phyloP scores from a whole-genome alignment of 2,888 invertebrate genomes.

The Rosalia funebris region DNA sequence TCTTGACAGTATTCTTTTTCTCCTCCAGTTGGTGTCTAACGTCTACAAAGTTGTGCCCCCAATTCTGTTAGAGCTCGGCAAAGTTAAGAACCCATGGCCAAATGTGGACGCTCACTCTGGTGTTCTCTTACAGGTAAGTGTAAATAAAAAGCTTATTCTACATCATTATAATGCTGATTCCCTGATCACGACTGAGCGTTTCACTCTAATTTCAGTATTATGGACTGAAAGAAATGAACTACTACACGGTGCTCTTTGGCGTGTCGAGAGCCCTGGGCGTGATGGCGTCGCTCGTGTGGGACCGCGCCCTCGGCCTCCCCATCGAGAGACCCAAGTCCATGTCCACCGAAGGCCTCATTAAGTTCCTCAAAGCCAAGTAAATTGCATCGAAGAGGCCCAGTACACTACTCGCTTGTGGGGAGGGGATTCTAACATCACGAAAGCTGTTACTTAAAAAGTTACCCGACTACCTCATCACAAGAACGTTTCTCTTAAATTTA shows the following conservation, averaged over 20 bases:
- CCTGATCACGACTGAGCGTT: no score
- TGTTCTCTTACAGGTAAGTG: constrained; percentile 82
- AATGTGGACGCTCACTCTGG: constrained; percentile 98
- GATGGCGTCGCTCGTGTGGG: constrained; percentile 86
- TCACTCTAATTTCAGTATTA: constrained; percentile 83
- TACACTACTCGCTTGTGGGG: constrained; percentile 13
- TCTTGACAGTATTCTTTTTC: no score
- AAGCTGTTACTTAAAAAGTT: constrained; percentile 6
- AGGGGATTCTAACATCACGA: constrained; percentile 1
- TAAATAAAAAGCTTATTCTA: background rate
- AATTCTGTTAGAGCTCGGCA: constrained; percentile 90
- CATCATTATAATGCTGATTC: no score
- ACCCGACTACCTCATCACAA: constrained; percentile 19
- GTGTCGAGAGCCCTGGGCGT: constrained; percentile 90
- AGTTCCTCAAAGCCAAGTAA: constrained; percentile 46
- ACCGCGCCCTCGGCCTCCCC: constrained; percentile 84
- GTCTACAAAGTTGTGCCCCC: constrained; percentile 94
- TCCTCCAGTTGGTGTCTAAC: constrained; percentile 79
- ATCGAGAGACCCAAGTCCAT: constrained; percentile 89
- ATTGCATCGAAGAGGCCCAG: constrained; percentile 1
- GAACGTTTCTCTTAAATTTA: constrained; percentile 14
- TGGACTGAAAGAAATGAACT: constrained; percentile 91
- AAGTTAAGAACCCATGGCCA: constrained; percentile 98
- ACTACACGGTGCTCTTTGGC: constrained; percentile 93
- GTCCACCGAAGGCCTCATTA: constrained; percentile 76